Evolutionary conservation across 2,888 invertebrate genomes (phyloP).

Genomic region (Amiota mariae): DNA sequence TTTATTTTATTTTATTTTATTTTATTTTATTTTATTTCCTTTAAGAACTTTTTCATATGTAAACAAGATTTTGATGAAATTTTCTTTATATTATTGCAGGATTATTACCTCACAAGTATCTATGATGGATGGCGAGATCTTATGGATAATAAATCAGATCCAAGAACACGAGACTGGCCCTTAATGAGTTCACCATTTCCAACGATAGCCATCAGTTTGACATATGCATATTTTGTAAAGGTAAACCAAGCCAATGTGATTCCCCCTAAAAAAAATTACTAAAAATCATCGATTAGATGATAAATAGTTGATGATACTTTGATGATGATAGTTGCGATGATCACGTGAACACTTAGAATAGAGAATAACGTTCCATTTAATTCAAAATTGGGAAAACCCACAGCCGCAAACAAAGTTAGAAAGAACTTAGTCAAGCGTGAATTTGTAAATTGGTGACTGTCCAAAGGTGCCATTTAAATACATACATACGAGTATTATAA

Average conservation of each 20-base stretch:
- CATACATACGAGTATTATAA: no score
- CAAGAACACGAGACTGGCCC: conserved; percentile 84
- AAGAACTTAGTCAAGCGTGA: no score
- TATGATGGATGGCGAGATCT: conserved; percentile 77
- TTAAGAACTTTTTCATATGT: not conserved
- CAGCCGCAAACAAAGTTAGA: no score
- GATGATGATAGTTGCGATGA: no score
- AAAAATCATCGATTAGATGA: no score
- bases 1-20: not conserved
- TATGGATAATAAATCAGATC: conserved; percentile 90
- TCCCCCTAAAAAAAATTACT: no score
- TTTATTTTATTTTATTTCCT: not conserved
- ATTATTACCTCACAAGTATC: conserved; percentile 67
- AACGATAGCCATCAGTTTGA: conserved; percentile 82
- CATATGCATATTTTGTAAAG: conserved; percentile 84
- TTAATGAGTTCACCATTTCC: conserved; percentile 89
- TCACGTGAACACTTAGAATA: no score
- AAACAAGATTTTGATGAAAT: not conserved
- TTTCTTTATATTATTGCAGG: conserved; percentile 59
- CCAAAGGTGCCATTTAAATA: no score
- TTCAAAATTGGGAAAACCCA: no score
- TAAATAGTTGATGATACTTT: no score
- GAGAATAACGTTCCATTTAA: no score
- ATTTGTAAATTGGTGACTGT: no score
- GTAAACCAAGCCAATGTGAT: conserved; percentile 66